Evolutionary conservation across 1,140 invertebrate genomes (phyloP), one percentile per base, ranked within the genome.

Genomic region (Nomia melanderi): DNA sequence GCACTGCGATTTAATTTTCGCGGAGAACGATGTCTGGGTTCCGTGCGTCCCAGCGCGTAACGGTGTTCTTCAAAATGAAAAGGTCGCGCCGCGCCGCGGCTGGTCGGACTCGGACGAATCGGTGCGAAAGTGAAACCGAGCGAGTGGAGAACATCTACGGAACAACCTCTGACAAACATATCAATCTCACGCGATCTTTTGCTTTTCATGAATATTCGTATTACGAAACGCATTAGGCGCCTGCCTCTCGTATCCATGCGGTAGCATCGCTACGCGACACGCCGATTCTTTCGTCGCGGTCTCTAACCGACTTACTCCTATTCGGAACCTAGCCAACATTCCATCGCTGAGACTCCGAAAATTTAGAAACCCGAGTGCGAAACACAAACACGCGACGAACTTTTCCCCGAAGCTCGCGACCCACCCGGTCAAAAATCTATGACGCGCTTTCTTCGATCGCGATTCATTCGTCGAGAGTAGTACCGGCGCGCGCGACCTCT

Each of bases 161-260:
- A 31, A 8, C 20, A 17, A 12, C 2, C 31, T 23, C 0, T 17
- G 39, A 75, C 33, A 67, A 67, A 75, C 14, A 44, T 59, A 54
- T 14, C 31, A 44, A 14, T 36, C 27, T 47, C 29, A 3, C 27
- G 25, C 20, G 12, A 54, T 54, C 20, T 56, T 29, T 17, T 59
- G 25, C 36, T 77, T 12, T 17, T 47, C 33, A 31, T 69, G 60
- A 67, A 27, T 62, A 60, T 36, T 31, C 57, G 36, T 20, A 36
- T 62, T 72, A 17, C 6, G 50, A 66, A 74, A 66, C 4, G 27
- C 11, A 33, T 33, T 27, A 39, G 5, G 23, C 39, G 39, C 39
- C 39, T 41, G 39, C 17, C 5, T 33, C n/a, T 8, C 9, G 53
- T 44, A 25, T 65, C 27, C 54, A 25, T 4, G n/a, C 3, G 8